Conservation (phyloP, 2,888 invertebrate genomes). For the Volucella inanis region DNA sequence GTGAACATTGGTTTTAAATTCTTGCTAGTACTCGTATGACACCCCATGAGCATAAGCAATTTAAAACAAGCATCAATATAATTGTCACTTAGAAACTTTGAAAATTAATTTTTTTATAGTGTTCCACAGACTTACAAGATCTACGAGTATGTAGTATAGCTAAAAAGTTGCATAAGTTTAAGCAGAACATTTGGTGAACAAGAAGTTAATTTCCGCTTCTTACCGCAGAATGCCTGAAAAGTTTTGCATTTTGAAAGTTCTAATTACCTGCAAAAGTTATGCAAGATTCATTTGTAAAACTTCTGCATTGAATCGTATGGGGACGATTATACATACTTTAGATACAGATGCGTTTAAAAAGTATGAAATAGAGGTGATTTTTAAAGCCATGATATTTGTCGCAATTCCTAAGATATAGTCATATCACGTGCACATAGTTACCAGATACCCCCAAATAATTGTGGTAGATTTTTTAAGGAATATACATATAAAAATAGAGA, state of each 20-base stretch:
- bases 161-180: constrained; percentile 45
- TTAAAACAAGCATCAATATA: constrained; percentile 60
- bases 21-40: constrained; percentile 23
- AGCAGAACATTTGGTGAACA: constrained; percentile 36
- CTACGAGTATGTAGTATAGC: constrained; percentile 1
- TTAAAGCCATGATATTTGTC: too few species aligned
- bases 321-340: too few species aligned
- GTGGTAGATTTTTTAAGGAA: too few species aligned
- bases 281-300: constrained; percentile 57
- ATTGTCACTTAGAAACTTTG: constrained; percentile 69
- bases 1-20: not conserved
- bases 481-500: too few species aligned
- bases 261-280: constrained; percentile 68
- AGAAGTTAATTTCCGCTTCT: constrained; percentile 68
- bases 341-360: too few species aligned
- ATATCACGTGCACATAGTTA: too few species aligned
- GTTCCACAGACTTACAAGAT: constrained; percentile 8
- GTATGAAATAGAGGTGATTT: too few species aligned
- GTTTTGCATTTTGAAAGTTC: constrained; percentile 63
- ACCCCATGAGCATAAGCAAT: constrained; percentile 51
- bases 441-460: too few species aligned
- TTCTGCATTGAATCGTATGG: not conserved
- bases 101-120: constrained; percentile 43
- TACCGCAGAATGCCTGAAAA: constrained; percentile 58
- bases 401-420: too few species aligned